phyloP scores from a whole-genome alignment of 2,888 invertebrate genomes.

The Antitype chi region DNA sequence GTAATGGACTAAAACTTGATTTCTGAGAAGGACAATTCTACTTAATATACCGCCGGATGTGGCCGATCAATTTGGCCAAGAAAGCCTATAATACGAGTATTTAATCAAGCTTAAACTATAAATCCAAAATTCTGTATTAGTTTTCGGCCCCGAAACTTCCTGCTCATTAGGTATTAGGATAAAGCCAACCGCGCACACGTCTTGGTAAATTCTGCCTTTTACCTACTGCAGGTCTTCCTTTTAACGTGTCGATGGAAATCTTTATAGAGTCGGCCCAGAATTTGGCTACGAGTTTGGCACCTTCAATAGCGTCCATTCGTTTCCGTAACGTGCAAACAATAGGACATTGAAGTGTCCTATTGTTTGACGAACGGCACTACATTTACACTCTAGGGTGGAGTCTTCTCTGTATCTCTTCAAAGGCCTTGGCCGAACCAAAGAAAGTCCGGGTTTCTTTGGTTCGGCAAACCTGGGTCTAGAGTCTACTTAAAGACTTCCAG shows the following conservation, averaged over 20 bases:
- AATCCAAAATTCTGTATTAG: not conserved
- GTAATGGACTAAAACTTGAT: conserved; percentile 2
- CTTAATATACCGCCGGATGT: not conserved
- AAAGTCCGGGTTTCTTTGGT: too few relatives aligned
- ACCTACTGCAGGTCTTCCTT: not conserved
- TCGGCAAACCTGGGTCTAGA: not conserved
- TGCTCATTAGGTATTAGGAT: too few relatives aligned
- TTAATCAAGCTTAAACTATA: not conserved
- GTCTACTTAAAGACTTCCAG: not conserved
- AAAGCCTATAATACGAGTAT: too few relatives aligned
- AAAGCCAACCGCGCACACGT: not conserved
- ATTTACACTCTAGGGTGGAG: not conserved
- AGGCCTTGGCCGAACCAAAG: too few relatives aligned
- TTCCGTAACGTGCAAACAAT: not conserved
- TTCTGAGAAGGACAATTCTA: not conserved
- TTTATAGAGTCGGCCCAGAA: not conserved
- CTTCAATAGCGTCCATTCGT: not conserved
- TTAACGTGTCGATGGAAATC: not conserved
- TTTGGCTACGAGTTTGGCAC: not conserved
- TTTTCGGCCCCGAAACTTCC: not conserved
- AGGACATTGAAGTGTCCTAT: not conserved
- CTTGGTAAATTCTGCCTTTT: not conserved
- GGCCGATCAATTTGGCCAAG: not conserved
- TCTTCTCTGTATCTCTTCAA: not conserved
- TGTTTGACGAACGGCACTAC: not conserved